Evolutionary conservation across 2,888 invertebrate genomes (phyloP).

Genomic region (Tetrapedia diversipes): DNA sequence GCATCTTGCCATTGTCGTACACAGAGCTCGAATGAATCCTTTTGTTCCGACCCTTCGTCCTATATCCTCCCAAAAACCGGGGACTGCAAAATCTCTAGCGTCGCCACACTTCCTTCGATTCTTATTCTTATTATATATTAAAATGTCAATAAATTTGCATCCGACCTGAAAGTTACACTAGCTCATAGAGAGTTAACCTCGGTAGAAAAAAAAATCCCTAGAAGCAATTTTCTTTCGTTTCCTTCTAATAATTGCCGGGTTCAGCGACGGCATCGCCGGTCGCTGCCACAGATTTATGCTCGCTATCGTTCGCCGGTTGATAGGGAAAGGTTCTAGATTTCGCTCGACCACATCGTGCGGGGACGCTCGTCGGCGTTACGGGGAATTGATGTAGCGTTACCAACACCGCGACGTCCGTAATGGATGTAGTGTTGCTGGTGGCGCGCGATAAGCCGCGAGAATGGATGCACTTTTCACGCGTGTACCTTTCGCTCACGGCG

Average conservation of each 20-base stretch:
- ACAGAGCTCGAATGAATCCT: no score
- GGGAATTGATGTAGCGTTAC: slow-evolving; percentile 58
- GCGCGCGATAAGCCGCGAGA: slow-evolving; percentile 52
- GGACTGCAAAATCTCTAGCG: no score
- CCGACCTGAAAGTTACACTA: no score
- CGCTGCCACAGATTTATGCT: slow-evolving; percentile 17
- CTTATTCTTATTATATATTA: no score
- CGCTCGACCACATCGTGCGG: slow-evolving; percentile 8
- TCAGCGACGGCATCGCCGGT: background rate
- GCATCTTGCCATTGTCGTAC: no score
- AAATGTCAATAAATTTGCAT: no score
- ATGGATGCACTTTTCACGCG: slow-evolving; percentile 59
- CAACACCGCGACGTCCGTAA: slow-evolving; percentile 51
- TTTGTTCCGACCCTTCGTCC: no score
- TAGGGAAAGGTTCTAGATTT: slow-evolving; percentile 45
- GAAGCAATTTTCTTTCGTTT: background rate
- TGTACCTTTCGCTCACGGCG: slow-evolving; percentile 52
- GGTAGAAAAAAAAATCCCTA: background rate
- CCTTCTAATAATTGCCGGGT: background rate
- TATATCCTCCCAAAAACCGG: no score
- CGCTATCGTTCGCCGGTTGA: slow-evolving; percentile 44
- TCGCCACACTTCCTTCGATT: no score
- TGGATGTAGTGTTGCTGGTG: slow-evolving; percentile 57
- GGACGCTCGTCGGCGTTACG: slow-evolving; percentile 43
- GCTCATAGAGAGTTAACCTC: no score